Conservation (phyloP, 1,140 invertebrate genomes). For the Euborellia annulipes region DNA sequence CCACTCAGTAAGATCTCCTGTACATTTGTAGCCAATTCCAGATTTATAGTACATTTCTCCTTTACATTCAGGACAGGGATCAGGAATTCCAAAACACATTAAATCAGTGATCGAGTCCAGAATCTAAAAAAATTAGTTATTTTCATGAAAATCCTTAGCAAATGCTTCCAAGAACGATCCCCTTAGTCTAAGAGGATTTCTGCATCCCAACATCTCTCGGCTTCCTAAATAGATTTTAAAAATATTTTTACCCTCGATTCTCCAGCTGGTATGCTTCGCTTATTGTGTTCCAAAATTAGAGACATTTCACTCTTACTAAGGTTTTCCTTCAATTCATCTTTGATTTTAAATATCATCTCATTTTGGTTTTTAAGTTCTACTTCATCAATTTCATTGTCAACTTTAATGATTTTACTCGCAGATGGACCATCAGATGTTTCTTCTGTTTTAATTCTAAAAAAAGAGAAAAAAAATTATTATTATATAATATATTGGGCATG, state of each 20-base stretch:
- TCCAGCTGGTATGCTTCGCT: conserved; percentile 46
- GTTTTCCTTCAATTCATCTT: conserved; percentile 37
- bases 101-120: conserved; percentile 64
- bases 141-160: background rate
- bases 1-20: conserved; percentile 77
- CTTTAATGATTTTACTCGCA: conserved; percentile 46
- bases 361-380: conserved; percentile 4
- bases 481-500: too few relatives aligned
- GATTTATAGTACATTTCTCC: conserved; percentile 54
- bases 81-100: conserved; percentile 73
- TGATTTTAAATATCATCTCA: conserved; percentile 38
- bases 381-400: conserved; percentile 32
- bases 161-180: too few relatives aligned
- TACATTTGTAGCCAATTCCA: conserved; percentile 58
- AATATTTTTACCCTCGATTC: conserved; percentile 35
- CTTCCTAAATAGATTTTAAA: too few relatives aligned
- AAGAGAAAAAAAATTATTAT: too few relatives aligned
- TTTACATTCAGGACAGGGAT: conserved; percentile 65
- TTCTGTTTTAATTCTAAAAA: conserved; percentile 8
- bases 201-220: too few relatives aligned
- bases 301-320: conserved; percentile 39
- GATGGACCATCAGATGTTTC: conserved; percentile 33
- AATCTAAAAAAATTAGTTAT: conserved; percentile 36
- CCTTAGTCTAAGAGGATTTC: too few relatives aligned
- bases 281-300: conserved; percentile 52